These are phyloP conservation scores for Apodemus agrarius DNA, from an alignment of 2,797 vertebrate genomes.

Conservation along the genomic window DNA sequence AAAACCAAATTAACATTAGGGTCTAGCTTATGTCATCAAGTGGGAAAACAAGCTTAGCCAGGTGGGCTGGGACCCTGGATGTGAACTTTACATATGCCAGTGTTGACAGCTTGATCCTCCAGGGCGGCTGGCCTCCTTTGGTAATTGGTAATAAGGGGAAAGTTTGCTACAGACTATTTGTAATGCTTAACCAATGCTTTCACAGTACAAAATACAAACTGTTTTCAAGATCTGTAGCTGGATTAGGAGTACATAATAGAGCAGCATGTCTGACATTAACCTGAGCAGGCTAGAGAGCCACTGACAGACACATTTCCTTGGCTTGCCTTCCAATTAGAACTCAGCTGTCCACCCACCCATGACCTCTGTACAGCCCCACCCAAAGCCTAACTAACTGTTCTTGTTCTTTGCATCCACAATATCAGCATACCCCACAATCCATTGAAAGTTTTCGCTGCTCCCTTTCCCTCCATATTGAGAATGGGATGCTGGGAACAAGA, in stretches of 20 bases:
- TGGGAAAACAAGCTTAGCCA: constrained; percentile 38
- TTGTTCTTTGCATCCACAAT: neutral
- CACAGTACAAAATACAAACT: neutral
- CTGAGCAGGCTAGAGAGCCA: neutral
- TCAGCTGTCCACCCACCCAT: neutral
- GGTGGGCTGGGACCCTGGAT: neutral
- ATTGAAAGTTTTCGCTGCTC: neutral
- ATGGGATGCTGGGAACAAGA: neutral
- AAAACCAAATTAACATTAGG: neutral
- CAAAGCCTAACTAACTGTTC: neutral
- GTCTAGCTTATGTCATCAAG: constrained; percentile 45
- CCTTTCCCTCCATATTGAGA: neutral
- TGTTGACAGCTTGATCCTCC: neutral
- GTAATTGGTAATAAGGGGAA: constrained; percentile 51
- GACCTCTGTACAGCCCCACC: neutral
- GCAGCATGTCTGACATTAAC: neutral
- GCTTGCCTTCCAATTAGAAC: constrained; percentile 13
- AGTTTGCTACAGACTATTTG: constrained; percentile 14
- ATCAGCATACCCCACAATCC: neutral
- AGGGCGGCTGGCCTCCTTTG: neutral
- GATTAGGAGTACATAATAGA: constrained; percentile 20
- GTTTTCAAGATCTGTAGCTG: constrained; percentile 38
- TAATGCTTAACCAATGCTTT: constrained; percentile 13
- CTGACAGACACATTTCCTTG: neutral
- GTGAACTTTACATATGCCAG: constrained; percentile 57